A percentile compares a stretch with the other conserved stretches of the same genome.
Evolutionary conservation across 2,113 vertebrate genomes (phyloP).

Genomic region (Australoheros scitulus): DNA sequence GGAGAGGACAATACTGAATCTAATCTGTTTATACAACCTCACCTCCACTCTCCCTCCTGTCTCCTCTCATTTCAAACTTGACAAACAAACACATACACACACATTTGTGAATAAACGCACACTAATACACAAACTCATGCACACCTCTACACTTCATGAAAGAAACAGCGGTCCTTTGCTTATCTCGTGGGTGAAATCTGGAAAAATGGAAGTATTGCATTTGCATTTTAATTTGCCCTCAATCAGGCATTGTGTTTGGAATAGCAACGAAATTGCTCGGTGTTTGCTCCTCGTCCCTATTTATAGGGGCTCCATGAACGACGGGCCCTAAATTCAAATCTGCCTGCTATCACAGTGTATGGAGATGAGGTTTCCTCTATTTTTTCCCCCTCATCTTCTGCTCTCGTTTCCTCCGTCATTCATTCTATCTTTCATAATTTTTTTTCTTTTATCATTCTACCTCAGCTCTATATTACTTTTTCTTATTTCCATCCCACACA

Average conservation of each 20-base stretch:
- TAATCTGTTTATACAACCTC: slow-evolving; percentile 75
- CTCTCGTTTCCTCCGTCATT: slow-evolving; percentile 18
- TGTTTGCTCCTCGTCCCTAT: slow-evolving; percentile 66
- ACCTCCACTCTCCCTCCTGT: slow-evolving; percentile 53
- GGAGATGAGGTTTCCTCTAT: slow-evolving; percentile 48
- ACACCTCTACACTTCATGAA: slow-evolving; percentile 39
- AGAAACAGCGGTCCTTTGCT: slow-evolving; percentile 52
- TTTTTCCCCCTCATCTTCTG: background rate
- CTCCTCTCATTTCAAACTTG: slow-evolving; percentile 62
- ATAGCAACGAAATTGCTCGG: slow-evolving; percentile 63
- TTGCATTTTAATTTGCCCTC: slow-evolving; percentile 83
- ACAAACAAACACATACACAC: slow-evolving; percentile 63
- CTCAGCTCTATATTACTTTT: slow-evolving; percentile 15
- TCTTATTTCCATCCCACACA: background rate
- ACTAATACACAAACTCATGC: background rate
- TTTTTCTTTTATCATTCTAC: background rate
- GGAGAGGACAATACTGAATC: slow-evolving; percentile 60
- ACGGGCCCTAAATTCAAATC: slow-evolving; percentile 65
- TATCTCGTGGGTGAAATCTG: slow-evolving; percentile 73
- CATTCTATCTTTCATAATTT: slow-evolving; percentile 6
- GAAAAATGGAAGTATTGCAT: slow-evolving; percentile 72
- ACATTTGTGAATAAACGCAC: slow-evolving; percentile 18
- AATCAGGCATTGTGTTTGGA: slow-evolving; percentile 73
- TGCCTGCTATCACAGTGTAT: slow-evolving; percentile 45
- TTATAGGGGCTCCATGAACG: slow-evolving; percentile 53